These are phyloP conservation scores for Pseudococcus jackbeardsleyi DNA, from an alignment of 2,888 invertebrate species.

Conservation along the genomic window DNA sequence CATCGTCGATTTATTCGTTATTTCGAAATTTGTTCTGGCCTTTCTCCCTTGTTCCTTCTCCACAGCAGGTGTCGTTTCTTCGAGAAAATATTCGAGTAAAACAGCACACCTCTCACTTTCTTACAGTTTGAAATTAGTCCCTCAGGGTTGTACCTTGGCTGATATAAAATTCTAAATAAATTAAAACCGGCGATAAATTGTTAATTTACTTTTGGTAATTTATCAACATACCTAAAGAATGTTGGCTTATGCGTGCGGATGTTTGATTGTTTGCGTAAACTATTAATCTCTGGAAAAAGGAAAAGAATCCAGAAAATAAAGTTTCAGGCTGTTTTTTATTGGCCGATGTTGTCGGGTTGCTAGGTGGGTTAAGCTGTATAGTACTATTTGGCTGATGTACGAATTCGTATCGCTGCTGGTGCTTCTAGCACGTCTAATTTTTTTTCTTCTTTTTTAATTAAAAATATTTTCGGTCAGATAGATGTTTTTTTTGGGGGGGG, in stretches of 20 bases:
- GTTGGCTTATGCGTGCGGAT: constrained; percentile 14
- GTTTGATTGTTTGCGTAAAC: constrained; percentile 23
- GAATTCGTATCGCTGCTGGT: not conserved
- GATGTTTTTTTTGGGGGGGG: not conserved
- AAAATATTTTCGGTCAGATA: not conserved
- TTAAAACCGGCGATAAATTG: constrained; percentile 27
- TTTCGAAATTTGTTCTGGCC: not conserved
- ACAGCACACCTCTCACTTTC: not conserved
- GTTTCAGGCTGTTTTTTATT: not conserved
- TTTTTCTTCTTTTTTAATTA: constrained; percentile 1
- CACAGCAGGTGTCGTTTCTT: not conserved
- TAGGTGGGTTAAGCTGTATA: not conserved
- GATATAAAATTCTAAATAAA: constrained; percentile 1
- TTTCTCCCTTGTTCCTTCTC: not conserved
- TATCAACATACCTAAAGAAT: constrained; percentile 33
- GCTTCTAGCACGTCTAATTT: not conserved
- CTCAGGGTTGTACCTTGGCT: not conserved
- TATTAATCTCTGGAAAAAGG: constrained; percentile 28
- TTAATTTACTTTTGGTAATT: constrained; percentile 44
- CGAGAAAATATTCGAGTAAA: not conserved
- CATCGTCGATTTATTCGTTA: constrained; percentile 16
- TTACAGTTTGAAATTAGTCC: not conserved
- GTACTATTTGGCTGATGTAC: not conserved
- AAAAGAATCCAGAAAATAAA: constrained; percentile 28
- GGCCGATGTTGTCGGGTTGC: not conserved